Conservation (phyloP, 2,888 invertebrate genomes). For the Troides helena region DNA sequence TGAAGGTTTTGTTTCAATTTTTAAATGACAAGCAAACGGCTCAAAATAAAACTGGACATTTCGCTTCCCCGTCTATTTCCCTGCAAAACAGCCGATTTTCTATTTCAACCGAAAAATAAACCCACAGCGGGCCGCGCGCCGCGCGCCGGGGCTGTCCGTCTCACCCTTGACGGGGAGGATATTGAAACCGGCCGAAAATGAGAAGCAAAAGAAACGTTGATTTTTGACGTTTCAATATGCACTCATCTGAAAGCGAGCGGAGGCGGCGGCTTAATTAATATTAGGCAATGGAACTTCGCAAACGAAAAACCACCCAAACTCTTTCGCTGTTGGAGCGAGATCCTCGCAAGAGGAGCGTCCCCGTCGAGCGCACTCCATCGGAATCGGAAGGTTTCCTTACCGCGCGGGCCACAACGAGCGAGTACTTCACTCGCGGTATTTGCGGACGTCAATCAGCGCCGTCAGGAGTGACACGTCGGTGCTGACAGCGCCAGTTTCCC, state of each 20-base stretch:
- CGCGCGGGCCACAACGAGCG: slow-evolving; percentile 62
- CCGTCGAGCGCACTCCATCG: slow-evolving; percentile 59
- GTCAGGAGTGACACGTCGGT: slow-evolving; percentile 57
- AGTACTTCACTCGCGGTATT: slow-evolving; percentile 72
- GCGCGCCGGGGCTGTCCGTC: slow-evolving; percentile 58
- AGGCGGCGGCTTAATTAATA: slow-evolving; percentile 61
- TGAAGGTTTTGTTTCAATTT: too few species aligned
- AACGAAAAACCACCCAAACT: slow-evolving; percentile 42
- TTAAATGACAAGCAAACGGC: too few species aligned
- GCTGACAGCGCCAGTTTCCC: too few species aligned
- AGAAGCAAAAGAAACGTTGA: slow-evolving; percentile 74
- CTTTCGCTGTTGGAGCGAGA: slow-evolving; percentile 34
- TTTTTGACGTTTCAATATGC: slow-evolving; percentile 78
- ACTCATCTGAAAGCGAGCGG: slow-evolving; percentile 61
- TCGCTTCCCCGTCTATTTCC: slow-evolving; percentile 72
- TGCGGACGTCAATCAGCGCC: slow-evolving; percentile 77
- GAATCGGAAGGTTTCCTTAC: slow-evolving; percentile 62
- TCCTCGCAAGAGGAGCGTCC: slow-evolving; percentile 38
- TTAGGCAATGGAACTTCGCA: slow-evolving; percentile 41
- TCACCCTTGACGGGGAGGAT: slow-evolving; percentile 69
- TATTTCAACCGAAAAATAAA: slow-evolving; percentile 53
- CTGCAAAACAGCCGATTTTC: slow-evolving; percentile 69
- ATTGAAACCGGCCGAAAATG: slow-evolving; percentile 73
- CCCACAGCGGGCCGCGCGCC: slow-evolving; percentile 45
- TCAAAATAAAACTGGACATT: slow-evolving; percentile 69